These are phyloP conservation scores for Megalops cyprinoides DNA, from an alignment of 2,797 vertebrate species.

Conservation along the genomic window DNA sequence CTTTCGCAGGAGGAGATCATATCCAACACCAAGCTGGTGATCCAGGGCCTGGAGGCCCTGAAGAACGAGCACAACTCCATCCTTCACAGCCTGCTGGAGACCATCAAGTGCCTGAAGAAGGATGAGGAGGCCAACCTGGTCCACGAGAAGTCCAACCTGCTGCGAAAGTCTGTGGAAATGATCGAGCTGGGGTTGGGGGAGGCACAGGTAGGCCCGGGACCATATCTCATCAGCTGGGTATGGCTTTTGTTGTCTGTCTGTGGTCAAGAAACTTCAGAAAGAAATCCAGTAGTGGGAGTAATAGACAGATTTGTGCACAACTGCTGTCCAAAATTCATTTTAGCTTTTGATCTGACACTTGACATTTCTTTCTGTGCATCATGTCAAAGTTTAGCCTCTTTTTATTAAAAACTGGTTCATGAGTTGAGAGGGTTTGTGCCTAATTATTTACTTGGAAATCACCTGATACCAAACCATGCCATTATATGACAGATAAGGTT, in stretches of 20 bases:
- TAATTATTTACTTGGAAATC: background rate
- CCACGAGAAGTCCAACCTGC: slow-evolving; percentile 93
- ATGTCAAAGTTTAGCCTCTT: background rate
- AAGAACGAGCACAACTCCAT: slow-evolving; percentile 98
- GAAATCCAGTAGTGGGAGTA: background rate
- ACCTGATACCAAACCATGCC: background rate
- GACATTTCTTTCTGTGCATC: background rate
- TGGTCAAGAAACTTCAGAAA: background rate
- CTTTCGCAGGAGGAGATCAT: slow-evolving; percentile 98
- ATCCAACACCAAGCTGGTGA: slow-evolving; percentile 94
- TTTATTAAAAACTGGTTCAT: no score
- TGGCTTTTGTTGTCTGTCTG: background rate
- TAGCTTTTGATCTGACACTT: background rate
- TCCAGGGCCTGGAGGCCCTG: slow-evolving; percentile 95
- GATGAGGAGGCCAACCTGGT: slow-evolving; percentile 96
- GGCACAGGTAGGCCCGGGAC: slow-evolving; percentile 82
- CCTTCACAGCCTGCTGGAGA: slow-evolving; percentile 94
- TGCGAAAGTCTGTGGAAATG: slow-evolving; percentile 96
- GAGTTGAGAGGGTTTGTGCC: background rate
- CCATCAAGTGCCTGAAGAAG: slow-evolving; percentile 97
- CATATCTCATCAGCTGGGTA: background rate
- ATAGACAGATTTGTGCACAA: background rate
- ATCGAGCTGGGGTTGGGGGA: slow-evolving; percentile 95
- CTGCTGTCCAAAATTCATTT: background rate
- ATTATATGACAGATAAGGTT: background rate